Percentiles rank a stretch among this genome's conserved stretches.
Conservation (phyloP, 2,888 invertebrate species). For the Heteromurus nitidus region DNA sequence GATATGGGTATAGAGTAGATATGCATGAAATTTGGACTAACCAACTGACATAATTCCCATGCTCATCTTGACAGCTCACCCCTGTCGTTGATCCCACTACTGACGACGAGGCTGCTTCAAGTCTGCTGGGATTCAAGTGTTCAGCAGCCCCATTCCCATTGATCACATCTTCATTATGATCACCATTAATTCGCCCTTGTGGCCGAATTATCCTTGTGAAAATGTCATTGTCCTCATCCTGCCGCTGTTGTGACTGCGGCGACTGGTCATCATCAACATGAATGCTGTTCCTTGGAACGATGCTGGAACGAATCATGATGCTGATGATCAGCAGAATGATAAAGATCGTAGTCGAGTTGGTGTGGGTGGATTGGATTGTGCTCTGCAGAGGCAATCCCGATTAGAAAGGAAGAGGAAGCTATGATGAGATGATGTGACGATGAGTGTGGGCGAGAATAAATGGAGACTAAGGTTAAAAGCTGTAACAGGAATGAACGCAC, state of each 20-base stretch:
- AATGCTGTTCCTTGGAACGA: too few species aligned
- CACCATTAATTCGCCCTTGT: constrained; percentile 54
- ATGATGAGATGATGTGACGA: too few species aligned
- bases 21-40: too few species aligned
- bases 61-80: constrained; percentile 79
- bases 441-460: constrained; percentile 35
- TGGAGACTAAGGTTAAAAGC: constrained; percentile 48
- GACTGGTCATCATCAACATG: neutral
- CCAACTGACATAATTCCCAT: constrained; percentile 83
- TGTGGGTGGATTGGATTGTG: constrained; percentile 1
- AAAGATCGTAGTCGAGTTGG: neutral
- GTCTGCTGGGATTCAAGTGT: neutral
- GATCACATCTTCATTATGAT: neutral
- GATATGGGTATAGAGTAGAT: too few species aligned
- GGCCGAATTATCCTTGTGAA: constrained; percentile 30
- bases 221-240: constrained; percentile 53
- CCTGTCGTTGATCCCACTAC: neutral
- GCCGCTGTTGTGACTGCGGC: constrained; percentile 1
- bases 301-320: too few species aligned
- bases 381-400: neutral
- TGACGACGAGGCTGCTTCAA: constrained; percentile 18
- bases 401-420: constrained; percentile 43
- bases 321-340: constrained; percentile 4
- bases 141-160: neutral
- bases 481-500: too few species aligned